phyloP scores from a whole-genome alignment of 2,888 invertebrate species.

The Reticulitermes lucifugus region DNA sequence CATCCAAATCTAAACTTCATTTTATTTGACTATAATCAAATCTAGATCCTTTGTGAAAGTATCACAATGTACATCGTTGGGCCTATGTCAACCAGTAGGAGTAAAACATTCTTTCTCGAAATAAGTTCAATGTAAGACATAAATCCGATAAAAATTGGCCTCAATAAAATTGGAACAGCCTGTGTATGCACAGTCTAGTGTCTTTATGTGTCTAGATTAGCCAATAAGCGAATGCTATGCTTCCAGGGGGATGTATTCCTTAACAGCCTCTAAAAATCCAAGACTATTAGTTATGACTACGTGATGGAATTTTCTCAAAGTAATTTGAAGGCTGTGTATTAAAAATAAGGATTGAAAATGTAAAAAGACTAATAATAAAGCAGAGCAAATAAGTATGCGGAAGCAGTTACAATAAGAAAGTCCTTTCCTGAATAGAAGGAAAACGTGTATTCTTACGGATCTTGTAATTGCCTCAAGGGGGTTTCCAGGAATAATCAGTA shows the following conservation, averaged over 20 bases:
- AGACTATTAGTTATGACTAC: not conserved
- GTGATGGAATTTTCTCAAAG: conserved; percentile 9
- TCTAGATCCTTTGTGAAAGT: too few relatives aligned
- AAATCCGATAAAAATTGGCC: not conserved
- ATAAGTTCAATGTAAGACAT: too few relatives aligned
- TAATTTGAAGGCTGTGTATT: conserved; percentile 1
- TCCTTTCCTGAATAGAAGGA: not conserved
- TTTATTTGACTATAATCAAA: too few relatives aligned
- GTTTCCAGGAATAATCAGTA: conserved; percentile 29
- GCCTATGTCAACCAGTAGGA: too few relatives aligned
- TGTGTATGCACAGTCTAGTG: not conserved
- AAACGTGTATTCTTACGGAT: not conserved
- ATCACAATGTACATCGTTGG: too few relatives aligned
- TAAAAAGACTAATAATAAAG: conserved; percentile 15
- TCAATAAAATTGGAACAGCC: not conserved
- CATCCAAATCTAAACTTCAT: too few relatives aligned
- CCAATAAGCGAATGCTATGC: conserved; percentile 32
- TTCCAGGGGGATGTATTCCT: not conserved
- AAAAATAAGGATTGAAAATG: conserved; percentile 7
- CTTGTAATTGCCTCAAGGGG: conserved; percentile 24
- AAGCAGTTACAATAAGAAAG: conserved; percentile 16
- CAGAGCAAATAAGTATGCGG: conserved; percentile 6
- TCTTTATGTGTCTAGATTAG: conserved; percentile 1
- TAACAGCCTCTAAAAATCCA: too few relatives aligned
- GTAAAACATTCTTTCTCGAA: too few relatives aligned